Evolutionary conservation across 2,888 invertebrate species (phyloP).

Genomic region (Drosophila meridiana): DNA sequence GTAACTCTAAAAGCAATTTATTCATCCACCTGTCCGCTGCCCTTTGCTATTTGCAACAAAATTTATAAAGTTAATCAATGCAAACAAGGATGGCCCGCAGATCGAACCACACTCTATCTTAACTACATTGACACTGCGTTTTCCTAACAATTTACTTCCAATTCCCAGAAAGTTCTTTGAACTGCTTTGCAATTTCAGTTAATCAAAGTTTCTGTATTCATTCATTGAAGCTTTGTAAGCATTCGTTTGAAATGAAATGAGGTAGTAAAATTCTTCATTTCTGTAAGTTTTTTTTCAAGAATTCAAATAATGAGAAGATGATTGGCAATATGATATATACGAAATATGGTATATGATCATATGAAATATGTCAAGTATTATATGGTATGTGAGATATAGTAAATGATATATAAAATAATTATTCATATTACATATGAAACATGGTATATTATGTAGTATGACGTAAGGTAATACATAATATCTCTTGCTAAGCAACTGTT

Average conservation of each 20-base stretch:
- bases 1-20: slow-evolving; percentile 39
- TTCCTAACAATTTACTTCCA: neutral
- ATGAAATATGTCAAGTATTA: too few species aligned
- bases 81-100: neutral
- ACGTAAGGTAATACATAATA: too few species aligned
- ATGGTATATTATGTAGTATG: neutral
- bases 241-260: neutral
- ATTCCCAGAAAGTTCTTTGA: neutral
- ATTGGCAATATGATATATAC: too few species aligned
- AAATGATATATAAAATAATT: too few species aligned
- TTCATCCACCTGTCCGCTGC: slow-evolving; percentile 11
- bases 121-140: neutral
- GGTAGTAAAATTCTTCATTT: neutral
- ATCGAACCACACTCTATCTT: neutral
- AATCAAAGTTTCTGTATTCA: neutral
- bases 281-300: neutral
- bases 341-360: too few species aligned
- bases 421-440: too few species aligned
- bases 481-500: neutral
- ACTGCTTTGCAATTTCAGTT: neutral
- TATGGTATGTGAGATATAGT: too few species aligned
- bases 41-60: slow-evolving; percentile 20
- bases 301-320: neutral
- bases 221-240: neutral
- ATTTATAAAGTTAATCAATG: slow-evolving; percentile 16